phyloP scores from a whole-genome alignment of 23 tunicate species.

The Clavelina lepadiformis region DNA sequence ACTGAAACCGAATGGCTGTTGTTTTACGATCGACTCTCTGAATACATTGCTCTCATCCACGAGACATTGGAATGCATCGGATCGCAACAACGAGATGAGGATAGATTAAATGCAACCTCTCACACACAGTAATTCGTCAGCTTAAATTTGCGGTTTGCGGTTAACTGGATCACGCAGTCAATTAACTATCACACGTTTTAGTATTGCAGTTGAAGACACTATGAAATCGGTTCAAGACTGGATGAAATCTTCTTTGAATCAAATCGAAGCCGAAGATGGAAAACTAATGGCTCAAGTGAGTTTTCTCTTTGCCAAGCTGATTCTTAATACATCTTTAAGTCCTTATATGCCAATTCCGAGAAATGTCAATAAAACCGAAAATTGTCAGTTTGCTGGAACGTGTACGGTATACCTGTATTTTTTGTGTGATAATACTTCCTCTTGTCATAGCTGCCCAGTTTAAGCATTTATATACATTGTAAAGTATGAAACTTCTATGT shows the following conservation, averaged over 20 bases:
- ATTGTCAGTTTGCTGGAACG: too few species aligned
- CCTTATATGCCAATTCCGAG: too few species aligned
- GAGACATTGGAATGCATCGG: slow-evolving; percentile 32
- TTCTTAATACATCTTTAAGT: too few species aligned
- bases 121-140: slow-evolving; percentile 14
- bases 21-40: slow-evolving; percentile 36
- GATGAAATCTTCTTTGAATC: slow-evolving; percentile 61
- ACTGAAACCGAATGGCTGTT: slow-evolving; percentile 63
- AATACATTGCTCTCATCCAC: slow-evolving; percentile 24
- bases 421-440: too few species aligned
- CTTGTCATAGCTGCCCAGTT: too few species aligned
- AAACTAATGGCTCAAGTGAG: slow-evolving; percentile 61
- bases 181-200: neutral
- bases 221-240: slow-evolving; percentile 54
- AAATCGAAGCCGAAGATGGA: slow-evolving; percentile 89
- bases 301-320: neutral
- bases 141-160: neutral
- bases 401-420: too few species aligned
- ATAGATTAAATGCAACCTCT: slow-evolving; percentile 12
- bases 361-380: too few species aligned
- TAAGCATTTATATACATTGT: too few species aligned
- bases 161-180: neutral
- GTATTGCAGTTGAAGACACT: slow-evolving; percentile 33
- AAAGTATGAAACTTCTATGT: too few species aligned
- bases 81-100: slow-evolving; percentile 63